These are phyloP conservation scores for Drosophila paulistorum DNA, from an alignment of 1,140 invertebrate species.

Conservation along the genomic window DNA sequence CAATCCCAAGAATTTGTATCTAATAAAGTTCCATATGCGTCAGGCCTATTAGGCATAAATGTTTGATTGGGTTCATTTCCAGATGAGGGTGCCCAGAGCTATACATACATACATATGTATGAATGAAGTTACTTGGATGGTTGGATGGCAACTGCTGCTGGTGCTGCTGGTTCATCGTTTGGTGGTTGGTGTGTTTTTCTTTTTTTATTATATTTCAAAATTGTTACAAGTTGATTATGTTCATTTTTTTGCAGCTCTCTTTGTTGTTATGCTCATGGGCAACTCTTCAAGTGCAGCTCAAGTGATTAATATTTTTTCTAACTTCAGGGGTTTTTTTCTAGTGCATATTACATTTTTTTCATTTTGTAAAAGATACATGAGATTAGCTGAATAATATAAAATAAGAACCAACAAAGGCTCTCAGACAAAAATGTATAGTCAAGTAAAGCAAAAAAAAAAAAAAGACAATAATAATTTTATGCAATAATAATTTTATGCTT, in stretches of 20 bases:
- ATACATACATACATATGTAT: neutral
- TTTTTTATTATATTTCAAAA: conserved; percentile 40
- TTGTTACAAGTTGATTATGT: conserved; percentile 62
- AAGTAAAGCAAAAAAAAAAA: neutral
- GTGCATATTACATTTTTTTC: conserved; percentile 55
- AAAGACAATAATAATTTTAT: too few species aligned
- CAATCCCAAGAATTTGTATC: conserved; percentile 69
- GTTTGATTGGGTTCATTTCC: conserved; percentile 64
- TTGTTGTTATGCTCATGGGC: conserved; percentile 11
- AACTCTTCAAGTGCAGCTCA: conserved; percentile 52
- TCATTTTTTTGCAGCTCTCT: conserved; percentile 42
- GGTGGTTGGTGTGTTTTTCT: conserved; percentile 6
- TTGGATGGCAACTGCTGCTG: conserved; percentile 28
- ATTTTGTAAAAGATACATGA: conserved; percentile 32
- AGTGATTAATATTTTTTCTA: conserved; percentile 22
- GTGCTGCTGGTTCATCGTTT: conserved; percentile 22
- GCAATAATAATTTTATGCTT: too few species aligned
- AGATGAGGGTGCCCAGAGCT: conserved; percentile 62
- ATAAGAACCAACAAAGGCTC: neutral
- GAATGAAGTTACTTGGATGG: conserved; percentile 19
- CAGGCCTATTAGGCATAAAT: conserved; percentile 67
- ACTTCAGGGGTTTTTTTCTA: conserved; percentile 42
- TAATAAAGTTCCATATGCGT: conserved; percentile 77
- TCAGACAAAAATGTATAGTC: neutral
- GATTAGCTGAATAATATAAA: conserved; percentile 41